Evolutionary conservation across 1,140 invertebrate genomes (phyloP).

Genomic region (Habropoda laboriosa): DNA sequence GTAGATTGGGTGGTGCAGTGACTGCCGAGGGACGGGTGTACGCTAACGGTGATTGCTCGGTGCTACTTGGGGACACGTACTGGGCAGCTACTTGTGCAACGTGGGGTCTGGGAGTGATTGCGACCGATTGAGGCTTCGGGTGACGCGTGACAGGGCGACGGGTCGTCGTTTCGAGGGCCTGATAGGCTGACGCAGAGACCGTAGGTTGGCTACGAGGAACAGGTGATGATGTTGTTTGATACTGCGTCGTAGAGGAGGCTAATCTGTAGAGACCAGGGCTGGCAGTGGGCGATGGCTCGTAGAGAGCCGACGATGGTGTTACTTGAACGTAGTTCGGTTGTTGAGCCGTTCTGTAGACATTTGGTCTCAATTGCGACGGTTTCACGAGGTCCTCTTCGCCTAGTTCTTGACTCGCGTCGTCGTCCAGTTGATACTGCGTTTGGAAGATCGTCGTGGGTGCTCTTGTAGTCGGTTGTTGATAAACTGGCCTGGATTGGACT

Average conservation of each 20-base stretch:
- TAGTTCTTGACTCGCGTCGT: conserved; percentile 83
- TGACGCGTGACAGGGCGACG: conserved; percentile 79
- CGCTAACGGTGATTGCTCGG: conserved; percentile 78
- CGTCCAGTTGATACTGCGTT: conserved; percentile 84
- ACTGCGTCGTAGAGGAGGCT: conserved; percentile 75
- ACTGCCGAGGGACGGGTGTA: conserved; percentile 73
- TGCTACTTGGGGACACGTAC: conserved; percentile 83
- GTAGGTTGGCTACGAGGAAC: conserved; percentile 69
- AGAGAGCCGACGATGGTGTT: conserved; percentile 71
- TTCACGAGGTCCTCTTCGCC: conserved; percentile 82
- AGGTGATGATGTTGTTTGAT: conserved; percentile 74
- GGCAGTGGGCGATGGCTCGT: conserved; percentile 73
- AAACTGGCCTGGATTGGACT: conserved; percentile 75
- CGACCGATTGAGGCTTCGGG: conserved; percentile 80
- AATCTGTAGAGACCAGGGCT: conserved; percentile 79
- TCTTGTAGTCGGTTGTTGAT: conserved; percentile 82
- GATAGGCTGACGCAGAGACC: conserved; percentile 73
- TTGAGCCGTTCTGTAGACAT: conserved; percentile 71
- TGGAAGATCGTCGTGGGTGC: conserved; percentile 86
- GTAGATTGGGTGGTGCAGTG: conserved; percentile 77
- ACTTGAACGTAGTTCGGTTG: conserved; percentile 67
- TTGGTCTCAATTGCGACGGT: conserved; percentile 69
- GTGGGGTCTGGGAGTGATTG: conserved; percentile 85
- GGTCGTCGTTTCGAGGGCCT: conserved; percentile 78
- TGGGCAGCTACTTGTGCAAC: conserved; percentile 85